Conservation (phyloP, 30 jellyfish, hydroid and myxozoan species). For the Nemopilema nomurai region DNA sequence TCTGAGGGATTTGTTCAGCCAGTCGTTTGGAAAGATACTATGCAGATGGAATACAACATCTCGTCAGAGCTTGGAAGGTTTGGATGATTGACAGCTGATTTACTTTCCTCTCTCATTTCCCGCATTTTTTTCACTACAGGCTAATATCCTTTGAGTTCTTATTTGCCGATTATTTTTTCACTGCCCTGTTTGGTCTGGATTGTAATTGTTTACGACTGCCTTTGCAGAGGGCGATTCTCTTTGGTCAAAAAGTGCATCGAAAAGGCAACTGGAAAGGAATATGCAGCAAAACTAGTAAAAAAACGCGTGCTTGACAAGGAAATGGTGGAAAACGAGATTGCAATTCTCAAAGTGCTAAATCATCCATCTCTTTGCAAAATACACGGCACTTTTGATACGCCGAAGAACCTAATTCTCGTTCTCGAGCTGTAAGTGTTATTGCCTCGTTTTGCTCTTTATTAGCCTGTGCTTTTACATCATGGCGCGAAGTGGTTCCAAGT, state of each 20-base stretch:
- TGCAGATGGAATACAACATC: slow-evolving; percentile 45
- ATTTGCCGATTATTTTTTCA: not conserved
- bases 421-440: slow-evolving; percentile 77
- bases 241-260: slow-evolving; percentile 95
- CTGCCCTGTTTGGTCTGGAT: not conserved
- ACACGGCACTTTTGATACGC: slow-evolving; percentile 90
- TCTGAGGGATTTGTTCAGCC: slow-evolving; percentile 47
- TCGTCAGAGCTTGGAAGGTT: slow-evolving; percentile 81
- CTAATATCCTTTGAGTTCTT: no score
- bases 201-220: not conserved
- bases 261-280: slow-evolving; percentile 79
- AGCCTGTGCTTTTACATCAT: not conserved
- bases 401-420: slow-evolving; percentile 81
- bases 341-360: slow-evolving; percentile 77
- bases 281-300: slow-evolving; percentile 93
- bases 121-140: not conserved
- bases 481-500: not conserved
- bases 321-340: slow-evolving; percentile 93
- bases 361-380: slow-evolving; percentile 88
- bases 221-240: slow-evolving; percentile 91
- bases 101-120: not conserved
- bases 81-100: no score
- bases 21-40: slow-evolving; percentile 60
- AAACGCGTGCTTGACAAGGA: slow-evolving; percentile 93
- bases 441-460: not conserved